Percentiles rank a stretch among this genome's conserved stretches.
Evolutionary conservation across 2,888 invertebrate species (phyloP).

Genomic region (Strigamia transsilvanica): DNA sequence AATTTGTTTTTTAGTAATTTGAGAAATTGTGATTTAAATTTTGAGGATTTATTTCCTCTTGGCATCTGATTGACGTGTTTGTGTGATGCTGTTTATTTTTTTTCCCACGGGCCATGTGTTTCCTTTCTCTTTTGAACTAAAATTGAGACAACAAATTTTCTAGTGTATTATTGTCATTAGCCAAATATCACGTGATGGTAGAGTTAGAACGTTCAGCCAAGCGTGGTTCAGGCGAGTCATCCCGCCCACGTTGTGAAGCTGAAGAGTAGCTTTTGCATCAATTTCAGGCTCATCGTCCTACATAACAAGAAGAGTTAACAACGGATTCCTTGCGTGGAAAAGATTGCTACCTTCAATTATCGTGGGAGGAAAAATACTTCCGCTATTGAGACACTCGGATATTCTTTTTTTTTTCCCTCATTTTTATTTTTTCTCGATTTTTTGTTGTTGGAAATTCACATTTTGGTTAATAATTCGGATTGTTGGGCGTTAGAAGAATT

Average conservation of each 20-base stretch:
- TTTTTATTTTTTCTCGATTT: not conserved
- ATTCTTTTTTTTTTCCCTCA: not conserved
- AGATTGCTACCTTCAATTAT: slow-evolving; percentile 18
- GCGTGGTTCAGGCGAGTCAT: not conserved
- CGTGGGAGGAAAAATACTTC: slow-evolving; percentile 42
- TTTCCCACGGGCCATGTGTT: slow-evolving; percentile 39
- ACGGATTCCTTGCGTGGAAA: slow-evolving; percentile 39
- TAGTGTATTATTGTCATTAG: slow-evolving; percentile 33
- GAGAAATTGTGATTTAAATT: slow-evolving; percentile 5
- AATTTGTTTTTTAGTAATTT: not conserved
- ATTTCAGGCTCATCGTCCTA: slow-evolving; percentile 44
- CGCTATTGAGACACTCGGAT: not conserved
- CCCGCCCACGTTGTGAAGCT: slow-evolving; percentile 6
- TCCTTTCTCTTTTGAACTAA: slow-evolving; percentile 16
- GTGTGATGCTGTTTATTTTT: slow-evolving; percentile 22
- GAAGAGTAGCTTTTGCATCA: slow-evolving; percentile 39
- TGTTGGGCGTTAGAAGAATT: not conserved
- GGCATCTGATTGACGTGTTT: slow-evolving; percentile 13
- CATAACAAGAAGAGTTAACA: slow-evolving; percentile 33
- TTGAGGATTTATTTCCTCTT: not conserved
- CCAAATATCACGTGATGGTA: not conserved
- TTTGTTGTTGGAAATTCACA: not conserved
- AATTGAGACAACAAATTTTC: not conserved
- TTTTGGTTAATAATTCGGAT: not conserved
- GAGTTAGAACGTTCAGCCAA: slow-evolving; percentile 13